These are phyloP conservation scores for Calameuta filiformis DNA, from an alignment of 2,888 invertebrate genomes.

Conservation along the genomic window DNA sequence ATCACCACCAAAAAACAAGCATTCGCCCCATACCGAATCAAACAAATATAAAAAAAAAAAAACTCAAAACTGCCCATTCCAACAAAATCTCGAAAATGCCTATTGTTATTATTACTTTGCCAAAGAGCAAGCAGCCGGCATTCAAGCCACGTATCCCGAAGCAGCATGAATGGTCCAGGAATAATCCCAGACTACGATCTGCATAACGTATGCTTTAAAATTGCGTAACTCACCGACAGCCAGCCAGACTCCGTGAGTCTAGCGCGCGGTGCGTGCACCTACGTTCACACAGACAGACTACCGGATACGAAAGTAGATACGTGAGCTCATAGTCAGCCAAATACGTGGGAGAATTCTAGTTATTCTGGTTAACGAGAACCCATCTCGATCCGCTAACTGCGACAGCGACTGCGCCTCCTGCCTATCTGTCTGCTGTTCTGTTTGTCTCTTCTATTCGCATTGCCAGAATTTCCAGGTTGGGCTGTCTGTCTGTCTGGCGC, in stretches of 20 bases:
- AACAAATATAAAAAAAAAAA: not conserved
- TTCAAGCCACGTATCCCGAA: not conserved
- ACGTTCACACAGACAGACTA: not conserved
- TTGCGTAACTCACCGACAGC: not conserved
- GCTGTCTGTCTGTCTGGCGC: slow-evolving; percentile 48
- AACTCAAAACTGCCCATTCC: not conserved
- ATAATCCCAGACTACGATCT: not conserved
- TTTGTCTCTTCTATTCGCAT: not conserved
- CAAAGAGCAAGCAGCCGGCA: not conserved
- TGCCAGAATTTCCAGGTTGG: slow-evolving; percentile 36
- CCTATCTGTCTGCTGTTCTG: not conserved
- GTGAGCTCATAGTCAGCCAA: not conserved
- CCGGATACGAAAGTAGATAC: not conserved
- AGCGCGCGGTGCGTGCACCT: not conserved
- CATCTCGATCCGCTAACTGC: not conserved
- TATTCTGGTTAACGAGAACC: not conserved
- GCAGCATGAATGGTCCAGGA: not conserved
- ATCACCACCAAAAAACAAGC: not conserved
- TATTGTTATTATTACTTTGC: not conserved
- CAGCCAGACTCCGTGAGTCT: not conserved
- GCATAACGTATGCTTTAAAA: not conserved
- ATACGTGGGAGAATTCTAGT: not conserved
- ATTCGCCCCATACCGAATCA: not conserved
- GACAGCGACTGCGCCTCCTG: not conserved
- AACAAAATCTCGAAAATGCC: not conserved